phyloP scores from a whole-genome alignment of 2,797 vertebrate species.

The Anisognathus igniventris region DNA sequence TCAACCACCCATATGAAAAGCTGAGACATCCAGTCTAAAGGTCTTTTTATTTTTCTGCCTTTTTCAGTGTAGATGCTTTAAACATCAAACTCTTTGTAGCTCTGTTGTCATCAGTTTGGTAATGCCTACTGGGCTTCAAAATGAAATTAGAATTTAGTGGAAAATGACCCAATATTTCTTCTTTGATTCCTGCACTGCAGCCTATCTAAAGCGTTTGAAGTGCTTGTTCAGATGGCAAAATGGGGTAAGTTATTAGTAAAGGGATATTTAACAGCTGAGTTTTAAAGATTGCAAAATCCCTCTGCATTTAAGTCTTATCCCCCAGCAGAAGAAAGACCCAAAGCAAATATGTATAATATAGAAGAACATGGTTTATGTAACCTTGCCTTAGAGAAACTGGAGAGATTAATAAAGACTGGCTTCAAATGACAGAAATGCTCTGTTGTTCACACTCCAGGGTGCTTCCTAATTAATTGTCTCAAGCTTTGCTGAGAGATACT shows the following conservation, averaged over 20 bases:
- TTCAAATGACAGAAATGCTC: not conserved
- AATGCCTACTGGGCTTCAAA: not conserved
- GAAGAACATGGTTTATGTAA: not conserved
- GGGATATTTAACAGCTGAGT: not conserved
- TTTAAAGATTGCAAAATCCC: not conserved
- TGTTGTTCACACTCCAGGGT: slow-evolving; percentile 3
- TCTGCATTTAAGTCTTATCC: not conserved
- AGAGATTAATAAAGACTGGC: not conserved
- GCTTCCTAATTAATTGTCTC: slow-evolving; percentile 42
- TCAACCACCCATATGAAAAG: slow-evolving; percentile 13
- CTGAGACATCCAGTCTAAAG: not conserved
- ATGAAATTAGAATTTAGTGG: not conserved
- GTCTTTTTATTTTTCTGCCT: not conserved
- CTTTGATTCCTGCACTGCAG: not conserved
- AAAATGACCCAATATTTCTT: slow-evolving; percentile 16
- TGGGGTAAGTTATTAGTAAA: not conserved
- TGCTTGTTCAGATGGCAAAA: not conserved
- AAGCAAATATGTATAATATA: not conserved
- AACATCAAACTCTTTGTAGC: not conserved
- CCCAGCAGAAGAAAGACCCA: not conserved
- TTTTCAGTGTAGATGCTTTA: not conserved
- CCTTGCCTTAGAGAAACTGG: not conserved
- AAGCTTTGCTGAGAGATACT: not conserved
- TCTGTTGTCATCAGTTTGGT: not conserved
- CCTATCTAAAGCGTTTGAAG: not conserved